phyloP scores from a whole-genome alignment of 1,140 invertebrate genomes.

The Papilio xuthus region DNA sequence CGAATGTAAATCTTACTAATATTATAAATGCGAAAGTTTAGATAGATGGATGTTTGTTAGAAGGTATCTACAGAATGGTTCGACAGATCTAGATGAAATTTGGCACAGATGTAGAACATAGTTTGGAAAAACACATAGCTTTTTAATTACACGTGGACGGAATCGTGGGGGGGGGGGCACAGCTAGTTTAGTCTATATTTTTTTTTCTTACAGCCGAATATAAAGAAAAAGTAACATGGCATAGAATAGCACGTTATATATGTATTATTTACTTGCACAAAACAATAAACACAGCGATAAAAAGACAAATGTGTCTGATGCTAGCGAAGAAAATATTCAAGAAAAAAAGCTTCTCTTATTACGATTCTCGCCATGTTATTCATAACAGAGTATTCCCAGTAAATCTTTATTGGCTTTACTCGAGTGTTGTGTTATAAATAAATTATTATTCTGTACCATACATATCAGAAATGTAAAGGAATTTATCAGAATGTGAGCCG shows the following conservation, averaged over 20 bases:
- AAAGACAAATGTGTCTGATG: slow-evolving; percentile 21
- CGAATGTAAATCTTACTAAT: no score
- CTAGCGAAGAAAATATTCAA: not conserved
- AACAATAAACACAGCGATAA: slow-evolving; percentile 16
- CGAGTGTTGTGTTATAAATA: slow-evolving; percentile 19
- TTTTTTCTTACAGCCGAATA: no score
- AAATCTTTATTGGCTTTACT: slow-evolving; percentile 22
- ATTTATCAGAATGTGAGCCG: not conserved
- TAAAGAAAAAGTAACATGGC: not conserved
- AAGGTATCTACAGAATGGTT: no score
- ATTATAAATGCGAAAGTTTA: no score
- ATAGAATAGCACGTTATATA: not conserved
- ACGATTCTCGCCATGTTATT: slow-evolving; percentile 15
- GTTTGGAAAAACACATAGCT: no score
- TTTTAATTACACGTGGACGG: no score
- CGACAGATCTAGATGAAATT: no score
- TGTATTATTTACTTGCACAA: not conserved
- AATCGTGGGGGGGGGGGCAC: no score
- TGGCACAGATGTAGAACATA: no score
- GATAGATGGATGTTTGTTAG: no score
- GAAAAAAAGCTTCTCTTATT: slow-evolving; percentile 16
- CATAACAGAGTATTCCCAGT: slow-evolving; percentile 14
- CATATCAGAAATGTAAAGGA: not conserved
- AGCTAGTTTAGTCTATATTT: no score
- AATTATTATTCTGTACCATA: slow-evolving; percentile 9